Evolutionary conservation across 2,888 invertebrate genomes (phyloP).

Genomic region (Spodoptera picta): DNA sequence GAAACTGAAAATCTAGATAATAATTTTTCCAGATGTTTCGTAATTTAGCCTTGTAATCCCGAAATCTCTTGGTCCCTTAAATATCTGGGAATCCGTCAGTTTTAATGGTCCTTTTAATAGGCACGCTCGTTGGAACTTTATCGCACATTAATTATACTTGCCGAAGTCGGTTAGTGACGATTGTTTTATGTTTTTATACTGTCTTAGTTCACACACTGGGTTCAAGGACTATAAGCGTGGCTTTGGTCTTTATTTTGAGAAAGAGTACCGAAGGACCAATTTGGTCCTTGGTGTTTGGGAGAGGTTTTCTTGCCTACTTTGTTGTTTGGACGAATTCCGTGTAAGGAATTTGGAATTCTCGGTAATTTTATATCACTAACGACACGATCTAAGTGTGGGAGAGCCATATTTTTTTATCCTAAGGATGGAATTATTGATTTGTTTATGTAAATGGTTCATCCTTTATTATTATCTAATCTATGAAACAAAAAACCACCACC

Average conservation of each 20-base stretch:
- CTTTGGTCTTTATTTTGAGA: background rate
- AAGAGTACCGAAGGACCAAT: too few relatives aligned
- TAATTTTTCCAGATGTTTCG: constrained; percentile 29
- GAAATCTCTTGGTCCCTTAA: constrained; percentile 39
- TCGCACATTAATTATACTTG: constrained; percentile 60
- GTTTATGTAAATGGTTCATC: too few relatives aligned
- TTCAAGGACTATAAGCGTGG: background rate
- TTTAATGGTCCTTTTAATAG: constrained; percentile 63
- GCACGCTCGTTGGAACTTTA: constrained; percentile 61
- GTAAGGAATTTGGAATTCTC: too few relatives aligned
- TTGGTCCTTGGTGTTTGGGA: too few relatives aligned
- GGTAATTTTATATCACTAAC: too few relatives aligned
- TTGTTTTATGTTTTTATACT: constrained; percentile 57
- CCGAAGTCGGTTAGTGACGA: constrained; percentile 49
- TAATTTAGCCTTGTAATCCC: constrained; percentile 19
- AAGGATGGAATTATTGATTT: too few relatives aligned
- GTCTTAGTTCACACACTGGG: constrained; percentile 15
- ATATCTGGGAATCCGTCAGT: constrained; percentile 45
- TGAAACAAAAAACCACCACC: too few relatives aligned
- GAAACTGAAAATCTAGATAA: constrained; percentile 14
- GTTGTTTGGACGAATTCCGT: too few relatives aligned
- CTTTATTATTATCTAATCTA: too few relatives aligned
- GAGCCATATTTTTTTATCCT: too few relatives aligned
- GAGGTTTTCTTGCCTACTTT: too few relatives aligned
- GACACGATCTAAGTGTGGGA: too few relatives aligned